These are phyloP conservation scores for Coenonympha glycerion DNA, from an alignment of 2,888 invertebrate genomes.

Conservation along the genomic window DNA sequence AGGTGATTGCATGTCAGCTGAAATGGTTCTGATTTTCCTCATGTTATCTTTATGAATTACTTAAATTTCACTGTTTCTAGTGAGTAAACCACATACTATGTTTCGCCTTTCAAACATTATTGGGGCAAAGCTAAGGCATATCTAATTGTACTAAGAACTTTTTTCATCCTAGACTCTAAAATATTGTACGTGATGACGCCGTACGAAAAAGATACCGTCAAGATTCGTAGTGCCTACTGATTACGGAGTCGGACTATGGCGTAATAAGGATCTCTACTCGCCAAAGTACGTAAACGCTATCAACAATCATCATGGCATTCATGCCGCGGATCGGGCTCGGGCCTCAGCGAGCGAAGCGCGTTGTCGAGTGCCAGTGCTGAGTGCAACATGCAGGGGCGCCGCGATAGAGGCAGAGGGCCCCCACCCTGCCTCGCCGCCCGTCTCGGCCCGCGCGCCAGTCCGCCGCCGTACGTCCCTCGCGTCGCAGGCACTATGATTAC, in stretches of 20 bases:
- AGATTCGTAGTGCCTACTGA: too few species aligned
- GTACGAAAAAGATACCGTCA: too few species aligned
- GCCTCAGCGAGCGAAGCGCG: constrained; percentile 42
- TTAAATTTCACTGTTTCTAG: too few species aligned
- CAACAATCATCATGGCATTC: constrained; percentile 28
- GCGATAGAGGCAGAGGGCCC: constrained; percentile 54
- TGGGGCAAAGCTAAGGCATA: too few species aligned
- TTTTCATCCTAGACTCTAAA: too few species aligned
- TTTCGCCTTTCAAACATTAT: too few species aligned
- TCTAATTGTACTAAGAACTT: too few species aligned
- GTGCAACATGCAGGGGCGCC: constrained; percentile 62
- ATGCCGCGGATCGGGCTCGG: constrained; percentile 41
- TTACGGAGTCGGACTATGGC: constrained; percentile 36
- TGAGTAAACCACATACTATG: too few species aligned
- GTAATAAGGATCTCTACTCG: constrained; percentile 33
- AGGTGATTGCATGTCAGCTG: too few species aligned
- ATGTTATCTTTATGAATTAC: too few species aligned
- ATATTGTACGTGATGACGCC: too few species aligned
- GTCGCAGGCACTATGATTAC: constrained; percentile 58
- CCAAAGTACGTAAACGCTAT: constrained; percentile 33
- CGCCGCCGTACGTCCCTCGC: constrained; percentile 69
- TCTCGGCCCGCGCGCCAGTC: constrained; percentile 53
- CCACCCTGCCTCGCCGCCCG: constrained; percentile 55
- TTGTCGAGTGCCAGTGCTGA: too few species aligned
- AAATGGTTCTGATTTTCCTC: not conserved